Evolutionary conservation across 2,888 invertebrate genomes (phyloP).

Genomic region (Lucinisca nassula): DNA sequence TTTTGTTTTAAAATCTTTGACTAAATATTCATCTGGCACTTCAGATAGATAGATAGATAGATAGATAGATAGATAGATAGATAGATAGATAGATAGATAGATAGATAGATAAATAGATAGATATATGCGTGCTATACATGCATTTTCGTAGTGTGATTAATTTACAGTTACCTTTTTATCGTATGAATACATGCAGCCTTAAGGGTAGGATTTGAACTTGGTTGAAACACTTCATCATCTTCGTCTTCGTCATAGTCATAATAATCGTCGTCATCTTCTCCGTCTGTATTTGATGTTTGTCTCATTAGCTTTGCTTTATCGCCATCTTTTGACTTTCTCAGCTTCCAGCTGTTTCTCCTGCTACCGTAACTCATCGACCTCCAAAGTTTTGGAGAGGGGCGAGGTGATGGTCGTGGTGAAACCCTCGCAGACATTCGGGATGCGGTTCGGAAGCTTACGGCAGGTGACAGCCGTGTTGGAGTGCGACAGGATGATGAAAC

Average conservation of each 20-base stretch:
- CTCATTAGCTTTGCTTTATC: slow-evolving; percentile 86
- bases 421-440: slow-evolving; percentile 64
- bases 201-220: slow-evolving; percentile 71
- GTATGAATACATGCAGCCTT: slow-evolving; percentile 73
- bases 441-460: slow-evolving; percentile 74
- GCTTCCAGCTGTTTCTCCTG: slow-evolving; percentile 86
- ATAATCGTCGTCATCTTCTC: slow-evolving; percentile 88
- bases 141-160: no score
- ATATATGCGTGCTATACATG: background rate
- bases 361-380: slow-evolving; percentile 87
- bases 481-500: slow-evolving; percentile 60
- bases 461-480: slow-evolving; percentile 18
- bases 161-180: slow-evolving; percentile 82
- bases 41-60: background rate
- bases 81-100: background rate
- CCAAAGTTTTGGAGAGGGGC: slow-evolving; percentile 81
- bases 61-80: background rate
- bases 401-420: slow-evolving; percentile 78
- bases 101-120: background rate
- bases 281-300: slow-evolving; percentile 88
- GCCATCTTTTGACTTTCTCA: slow-evolving; percentile 82
- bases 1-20: no score
- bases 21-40: no score
- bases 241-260: slow-evolving; percentile 89
- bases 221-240: slow-evolving; percentile 85